Evolutionary conservation across 2,888 invertebrate species (phyloP).

Genomic region (Cyclophora albipunctata): DNA sequence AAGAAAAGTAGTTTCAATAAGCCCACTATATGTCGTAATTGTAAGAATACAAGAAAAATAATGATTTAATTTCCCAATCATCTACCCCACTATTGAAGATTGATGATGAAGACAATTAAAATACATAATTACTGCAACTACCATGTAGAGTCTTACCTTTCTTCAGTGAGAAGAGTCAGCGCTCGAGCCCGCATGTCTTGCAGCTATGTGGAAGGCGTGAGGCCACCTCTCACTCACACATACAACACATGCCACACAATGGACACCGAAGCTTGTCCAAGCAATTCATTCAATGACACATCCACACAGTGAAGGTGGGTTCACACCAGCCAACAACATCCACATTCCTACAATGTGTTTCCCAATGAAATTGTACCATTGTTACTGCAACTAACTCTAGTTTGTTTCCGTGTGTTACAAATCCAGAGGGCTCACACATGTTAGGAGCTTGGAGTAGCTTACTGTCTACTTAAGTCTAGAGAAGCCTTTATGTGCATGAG

Average conservation of each 20-base stretch:
- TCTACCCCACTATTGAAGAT: too few relatives aligned
- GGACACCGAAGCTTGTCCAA: too few relatives aligned
- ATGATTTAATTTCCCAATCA: too few relatives aligned
- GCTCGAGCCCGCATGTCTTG: constrained; percentile 17
- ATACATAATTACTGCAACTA: too few relatives aligned
- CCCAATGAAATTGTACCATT: constrained; percentile 54
- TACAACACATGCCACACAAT: constrained; percentile 3
- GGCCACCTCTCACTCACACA: constrained; percentile 30
- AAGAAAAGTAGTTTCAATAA: too few relatives aligned
- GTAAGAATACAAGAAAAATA: too few relatives aligned
- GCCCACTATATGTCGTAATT: too few relatives aligned
- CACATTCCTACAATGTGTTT: constrained; percentile 50
- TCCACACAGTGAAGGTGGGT: constrained; percentile 32
- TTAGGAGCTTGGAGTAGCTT: constrained; percentile 52
- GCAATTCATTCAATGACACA: not conserved
- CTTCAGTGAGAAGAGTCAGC: too few relatives aligned
- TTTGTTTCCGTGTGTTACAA: constrained; percentile 34
- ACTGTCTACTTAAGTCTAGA: constrained; percentile 61
- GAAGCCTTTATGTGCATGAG: constrained; percentile 61
- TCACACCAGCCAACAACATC: constrained; percentile 48
- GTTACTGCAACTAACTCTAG: constrained; percentile 3
- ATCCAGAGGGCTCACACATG: constrained; percentile 46
- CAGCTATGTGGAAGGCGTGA: constrained; percentile 46
- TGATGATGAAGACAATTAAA: too few relatives aligned
- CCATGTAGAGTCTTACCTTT: too few relatives aligned